Evolutionary conservation across 2,113 vertebrate genomes (phyloP).

Genomic region (Tragelaphus imberbis): DNA sequence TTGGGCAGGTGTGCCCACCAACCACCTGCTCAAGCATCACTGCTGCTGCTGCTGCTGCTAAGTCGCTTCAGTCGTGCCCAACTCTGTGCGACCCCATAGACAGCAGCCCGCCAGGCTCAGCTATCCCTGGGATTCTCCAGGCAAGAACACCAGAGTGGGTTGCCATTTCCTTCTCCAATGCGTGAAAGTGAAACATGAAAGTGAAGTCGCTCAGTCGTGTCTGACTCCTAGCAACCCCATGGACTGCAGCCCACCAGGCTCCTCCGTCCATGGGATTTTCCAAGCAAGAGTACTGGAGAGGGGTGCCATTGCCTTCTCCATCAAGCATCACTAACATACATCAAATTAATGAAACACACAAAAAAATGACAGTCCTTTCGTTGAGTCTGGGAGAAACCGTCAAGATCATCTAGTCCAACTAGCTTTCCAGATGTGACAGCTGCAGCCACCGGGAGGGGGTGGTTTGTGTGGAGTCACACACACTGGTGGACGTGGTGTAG

Average conservation of each 20-base stretch:
- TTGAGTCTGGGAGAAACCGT: background rate
- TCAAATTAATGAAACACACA: background rate
- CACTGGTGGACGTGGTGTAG: background rate
- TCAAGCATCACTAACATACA: background rate
- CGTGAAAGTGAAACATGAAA: too few species aligned
- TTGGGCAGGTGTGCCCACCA: background rate
- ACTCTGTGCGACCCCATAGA: too few species aligned
- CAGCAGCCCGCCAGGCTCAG: too few species aligned
- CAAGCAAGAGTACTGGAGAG: too few species aligned
- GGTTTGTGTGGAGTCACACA: background rate
- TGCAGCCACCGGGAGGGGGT: background rate
- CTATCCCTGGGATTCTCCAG: too few species aligned
- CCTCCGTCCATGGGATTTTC: too few species aligned
- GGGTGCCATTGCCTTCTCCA: too few species aligned
- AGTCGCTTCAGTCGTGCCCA: rapidly evolving
- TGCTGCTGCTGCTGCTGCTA: background rate
- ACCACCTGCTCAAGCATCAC: background rate
- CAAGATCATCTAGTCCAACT: background rate
- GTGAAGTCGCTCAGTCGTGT: too few species aligned
- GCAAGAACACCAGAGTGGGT: too few species aligned
- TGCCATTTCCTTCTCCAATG: too few species aligned
- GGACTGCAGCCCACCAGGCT: too few species aligned
- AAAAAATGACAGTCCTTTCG: background rate
- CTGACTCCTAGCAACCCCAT: rapidly evolving
- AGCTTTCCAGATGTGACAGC: background rate